Conservation (phyloP, 2,113 vertebrate genomes). For the Gnathonemus longibarbis region DNA sequence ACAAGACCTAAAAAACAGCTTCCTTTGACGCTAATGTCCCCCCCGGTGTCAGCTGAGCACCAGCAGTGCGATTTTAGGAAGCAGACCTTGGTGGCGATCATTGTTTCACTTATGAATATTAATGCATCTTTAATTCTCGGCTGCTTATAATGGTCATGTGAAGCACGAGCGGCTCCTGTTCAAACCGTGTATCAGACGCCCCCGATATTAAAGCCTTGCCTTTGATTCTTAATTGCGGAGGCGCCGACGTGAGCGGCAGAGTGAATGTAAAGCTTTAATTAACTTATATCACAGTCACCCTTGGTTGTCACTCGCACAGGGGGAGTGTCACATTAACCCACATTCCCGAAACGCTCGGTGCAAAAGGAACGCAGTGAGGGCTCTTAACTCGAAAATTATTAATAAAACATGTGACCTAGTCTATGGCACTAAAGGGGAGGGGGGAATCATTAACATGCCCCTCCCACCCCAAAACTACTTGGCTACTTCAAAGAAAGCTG, state of each 20-base stretch:
- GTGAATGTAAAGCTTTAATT: slow-evolving; percentile 74
- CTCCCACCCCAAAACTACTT: background rate
- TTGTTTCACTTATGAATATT: slow-evolving; percentile 78
- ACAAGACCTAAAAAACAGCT: background rate
- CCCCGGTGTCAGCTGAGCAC: slow-evolving; percentile 39
- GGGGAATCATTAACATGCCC: background rate
- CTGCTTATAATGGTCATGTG: slow-evolving; percentile 70
- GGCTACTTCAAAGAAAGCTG: background rate
- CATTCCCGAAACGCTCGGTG: slow-evolving; percentile 21
- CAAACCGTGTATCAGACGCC: slow-evolving; percentile 69
- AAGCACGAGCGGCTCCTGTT: slow-evolving; percentile 71
- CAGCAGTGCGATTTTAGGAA: slow-evolving; percentile 59
- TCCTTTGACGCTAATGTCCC: background rate
- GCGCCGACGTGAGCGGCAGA: slow-evolving; percentile 68
- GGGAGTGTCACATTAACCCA: slow-evolving; percentile 53
- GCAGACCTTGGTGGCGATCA: slow-evolving; percentile 64
- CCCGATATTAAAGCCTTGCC: slow-evolving; percentile 73
- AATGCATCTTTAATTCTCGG: slow-evolving; percentile 72
- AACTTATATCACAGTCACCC: slow-evolving; percentile 74
- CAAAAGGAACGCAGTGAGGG: background rate
- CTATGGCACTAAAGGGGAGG: background rate
- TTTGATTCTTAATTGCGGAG: slow-evolving; percentile 78
- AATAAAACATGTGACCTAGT: background rate
- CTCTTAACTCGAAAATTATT: background rate
- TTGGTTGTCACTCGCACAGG: slow-evolving; percentile 67